These are phyloP conservation scores for Cotesia vestalis DNA, from an alignment of 1,140 invertebrate species.

Conservation along the genomic window DNA sequence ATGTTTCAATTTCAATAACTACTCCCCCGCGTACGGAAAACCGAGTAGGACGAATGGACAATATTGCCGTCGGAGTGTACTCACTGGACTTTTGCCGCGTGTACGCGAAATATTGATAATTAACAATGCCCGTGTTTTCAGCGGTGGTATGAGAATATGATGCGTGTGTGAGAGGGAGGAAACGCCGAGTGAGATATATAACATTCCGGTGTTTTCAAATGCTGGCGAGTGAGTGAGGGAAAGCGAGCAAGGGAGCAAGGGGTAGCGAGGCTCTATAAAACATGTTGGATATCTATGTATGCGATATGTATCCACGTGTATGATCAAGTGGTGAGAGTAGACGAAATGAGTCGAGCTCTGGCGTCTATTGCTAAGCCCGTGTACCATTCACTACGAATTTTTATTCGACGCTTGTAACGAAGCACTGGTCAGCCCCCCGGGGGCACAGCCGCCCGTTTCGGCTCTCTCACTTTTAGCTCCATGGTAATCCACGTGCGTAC, in stretches of 20 bases:
- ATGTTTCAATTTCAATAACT: conserved; percentile 69
- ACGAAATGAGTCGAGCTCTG: conserved; percentile 28
- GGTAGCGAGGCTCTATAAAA: conserved; percentile 22
- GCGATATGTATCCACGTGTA: conserved; percentile 31
- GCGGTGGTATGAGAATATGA: conserved; percentile 31
- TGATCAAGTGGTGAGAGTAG: conserved; percentile 26
- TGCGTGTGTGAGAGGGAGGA: conserved; percentile 8
- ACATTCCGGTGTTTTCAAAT: conserved; percentile 43
- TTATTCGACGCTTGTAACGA: conserved; percentile 58
- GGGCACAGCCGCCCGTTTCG: conserved; percentile 12
- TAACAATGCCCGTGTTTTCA: conserved; percentile 61
- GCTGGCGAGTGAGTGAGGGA: conserved; percentile 39
- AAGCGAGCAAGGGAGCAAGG: conserved; percentile 29
- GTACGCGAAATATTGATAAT: conserved; percentile 65
- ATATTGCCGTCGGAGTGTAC: conserved; percentile 42
- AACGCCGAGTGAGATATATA: conserved; percentile 28
- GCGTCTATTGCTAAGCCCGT: conserved; percentile 44
- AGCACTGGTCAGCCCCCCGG: conserved; percentile 36
- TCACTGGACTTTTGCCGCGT: conserved; percentile 53
- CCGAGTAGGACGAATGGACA: conserved; percentile 43
- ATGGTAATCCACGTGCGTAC: conserved; percentile 16
- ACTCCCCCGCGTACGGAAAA: conserved; percentile 59
- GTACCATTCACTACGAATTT: conserved; percentile 56
- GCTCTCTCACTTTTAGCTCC: conserved; percentile 35
- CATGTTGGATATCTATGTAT: conserved; percentile 21